A percentile compares a stretch with the other conserved stretches of the same genome.
Conservation (phyloP, 2,797 vertebrate species). For the Acipenser oxyrinchus region DNA sequence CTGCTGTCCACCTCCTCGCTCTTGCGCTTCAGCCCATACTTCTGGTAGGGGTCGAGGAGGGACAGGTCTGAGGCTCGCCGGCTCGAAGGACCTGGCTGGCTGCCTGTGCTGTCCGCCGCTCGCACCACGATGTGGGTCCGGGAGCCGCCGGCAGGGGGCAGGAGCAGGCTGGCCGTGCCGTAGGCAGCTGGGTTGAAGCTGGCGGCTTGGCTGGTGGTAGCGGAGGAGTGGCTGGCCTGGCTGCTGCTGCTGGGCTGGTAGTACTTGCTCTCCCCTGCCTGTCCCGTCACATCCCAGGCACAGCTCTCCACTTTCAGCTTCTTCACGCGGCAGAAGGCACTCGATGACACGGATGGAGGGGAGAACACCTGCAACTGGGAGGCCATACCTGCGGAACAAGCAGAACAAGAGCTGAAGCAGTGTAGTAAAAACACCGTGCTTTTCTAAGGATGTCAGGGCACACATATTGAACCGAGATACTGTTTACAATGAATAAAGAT, state of each 20-base stretch:
- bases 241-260: constrained; percentile 58
- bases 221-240: constrained; percentile 73
- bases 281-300: constrained; percentile 82
- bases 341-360: constrained; percentile 93
- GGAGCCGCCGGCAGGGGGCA: constrained; percentile 51
- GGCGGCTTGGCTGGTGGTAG: constrained; percentile 65
- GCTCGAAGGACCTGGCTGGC: constrained; percentile 70
- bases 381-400: constrained; percentile 75
- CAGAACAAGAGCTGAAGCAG: too few species aligned
- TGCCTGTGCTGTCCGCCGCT: constrained; percentile 84
- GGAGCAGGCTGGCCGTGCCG: constrained; percentile 61
- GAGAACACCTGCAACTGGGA: constrained; percentile 94
- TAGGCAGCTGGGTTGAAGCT: constrained; percentile 69
- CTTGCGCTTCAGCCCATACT: constrained; percentile 87
- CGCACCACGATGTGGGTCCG: constrained; percentile 72
- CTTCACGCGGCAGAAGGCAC: constrained; percentile 91
- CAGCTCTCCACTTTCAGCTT: constrained; percentile 93
- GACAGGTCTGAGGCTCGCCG: constrained; percentile 72
- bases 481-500: too few species aligned
- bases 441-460: too few species aligned
- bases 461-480: too few species aligned
- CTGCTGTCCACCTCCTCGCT: constrained; percentile 96
- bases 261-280: constrained; percentile 74
- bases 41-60: constrained; percentile 78
- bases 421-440: too few species aligned